phyloP scores from a whole-genome alignment of 2,888 invertebrate species.

The Aquatica leii region DNA sequence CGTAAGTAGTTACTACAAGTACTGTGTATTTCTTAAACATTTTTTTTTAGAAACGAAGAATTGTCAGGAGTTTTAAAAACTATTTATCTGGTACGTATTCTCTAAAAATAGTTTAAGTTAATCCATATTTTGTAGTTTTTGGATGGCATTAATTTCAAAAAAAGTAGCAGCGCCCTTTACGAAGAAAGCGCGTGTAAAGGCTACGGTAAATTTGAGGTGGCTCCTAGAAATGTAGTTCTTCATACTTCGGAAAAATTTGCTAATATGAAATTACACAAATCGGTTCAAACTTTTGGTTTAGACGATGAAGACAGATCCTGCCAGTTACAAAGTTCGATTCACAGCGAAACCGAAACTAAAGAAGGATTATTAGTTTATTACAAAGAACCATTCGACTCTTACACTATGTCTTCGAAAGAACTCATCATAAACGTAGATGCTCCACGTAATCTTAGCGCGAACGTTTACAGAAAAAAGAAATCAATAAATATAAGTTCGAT shows the following conservation, averaged over 20 bases:
- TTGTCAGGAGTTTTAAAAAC: constrained; percentile 37
- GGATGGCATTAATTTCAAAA: constrained; percentile 36
- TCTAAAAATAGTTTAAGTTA: neutral
- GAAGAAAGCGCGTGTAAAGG: constrained; percentile 29
- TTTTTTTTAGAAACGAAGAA: constrained; percentile 35
- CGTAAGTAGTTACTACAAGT: constrained; percentile 23
- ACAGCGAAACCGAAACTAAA: neutral
- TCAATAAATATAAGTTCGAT: neutral
- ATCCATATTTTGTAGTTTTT: constrained; percentile 31
- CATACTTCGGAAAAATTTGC: constrained; percentile 10
- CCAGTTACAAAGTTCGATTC: too few species aligned
- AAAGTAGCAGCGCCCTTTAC: constrained; percentile 31
- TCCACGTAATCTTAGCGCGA: neutral
- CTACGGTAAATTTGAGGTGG: constrained; percentile 13
- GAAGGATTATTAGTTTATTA: neutral
- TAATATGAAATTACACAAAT: neutral
- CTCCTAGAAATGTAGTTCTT: constrained; percentile 25
- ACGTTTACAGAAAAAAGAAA: neutral
- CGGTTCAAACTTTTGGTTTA: neutral
- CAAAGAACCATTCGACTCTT: neutral
- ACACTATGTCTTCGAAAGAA: neutral
- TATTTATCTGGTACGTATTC: constrained; percentile 36
- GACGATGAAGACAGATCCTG: too few species aligned
- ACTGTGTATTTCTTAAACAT: constrained; percentile 9
- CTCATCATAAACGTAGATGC: neutral